Evolutionary conservation across 1,140 invertebrate species (phyloP).

Genomic region (Copidosoma floridanum): DNA sequence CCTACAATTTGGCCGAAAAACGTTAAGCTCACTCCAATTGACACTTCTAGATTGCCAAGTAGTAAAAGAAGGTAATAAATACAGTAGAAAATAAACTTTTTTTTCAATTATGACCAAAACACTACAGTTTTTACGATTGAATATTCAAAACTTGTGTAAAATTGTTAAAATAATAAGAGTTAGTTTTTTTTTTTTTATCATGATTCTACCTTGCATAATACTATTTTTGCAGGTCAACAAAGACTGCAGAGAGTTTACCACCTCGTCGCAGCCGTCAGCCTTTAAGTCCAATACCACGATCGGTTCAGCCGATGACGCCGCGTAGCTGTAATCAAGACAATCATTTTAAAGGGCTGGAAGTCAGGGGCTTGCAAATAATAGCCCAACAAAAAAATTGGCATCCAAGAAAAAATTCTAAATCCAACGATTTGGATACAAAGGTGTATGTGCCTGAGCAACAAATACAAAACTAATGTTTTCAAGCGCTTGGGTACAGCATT

Average conservation of each 20-base stretch:
- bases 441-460: neutral
- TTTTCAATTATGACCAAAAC: neutral
- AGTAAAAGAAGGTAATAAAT: conserved; percentile 44
- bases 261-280: conserved; percentile 35
- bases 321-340: neutral
- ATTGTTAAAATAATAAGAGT: neutral
- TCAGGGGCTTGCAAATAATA: conserved; percentile 7
- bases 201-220: neutral
- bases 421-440: neutral
- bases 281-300: conserved; percentile 43
- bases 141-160: too few species aligned
- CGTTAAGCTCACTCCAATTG: conserved; percentile 49
- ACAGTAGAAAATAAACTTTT: neutral
- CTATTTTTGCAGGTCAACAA: conserved; percentile 30
- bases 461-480: neutral
- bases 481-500: neutral
- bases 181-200: neutral
- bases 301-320: conserved; percentile 13
- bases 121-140: too few species aligned
- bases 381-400: neutral
- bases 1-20: conserved; percentile 47
- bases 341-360: neutral
- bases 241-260: conserved; percentile 28
- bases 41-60: conserved; percentile 43
- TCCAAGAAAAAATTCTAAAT: too few species aligned